phyloP scores from a whole-genome alignment of 2,113 vertebrate genomes.

The Zapornia atra region DNA sequence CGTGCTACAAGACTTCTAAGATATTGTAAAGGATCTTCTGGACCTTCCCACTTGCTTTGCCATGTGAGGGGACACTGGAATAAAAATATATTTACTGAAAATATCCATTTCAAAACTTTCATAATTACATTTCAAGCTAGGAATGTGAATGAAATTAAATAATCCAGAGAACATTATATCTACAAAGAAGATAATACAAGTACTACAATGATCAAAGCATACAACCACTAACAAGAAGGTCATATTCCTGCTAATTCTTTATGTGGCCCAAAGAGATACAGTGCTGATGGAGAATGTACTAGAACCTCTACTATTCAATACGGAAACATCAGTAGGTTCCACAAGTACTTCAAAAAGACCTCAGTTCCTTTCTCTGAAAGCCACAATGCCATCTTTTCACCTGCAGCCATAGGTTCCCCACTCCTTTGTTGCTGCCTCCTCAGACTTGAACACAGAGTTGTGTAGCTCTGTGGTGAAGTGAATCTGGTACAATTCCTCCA shows the following conservation, averaged over 20 bases:
- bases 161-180: neutral
- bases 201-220: neutral
- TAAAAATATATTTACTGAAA: constrained; percentile 10
- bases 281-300: neutral
- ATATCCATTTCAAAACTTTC: neutral
- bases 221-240: neutral
- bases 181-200: neutral
- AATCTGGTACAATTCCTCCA: neutral
- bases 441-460: neutral
- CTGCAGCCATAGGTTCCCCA: neutral
- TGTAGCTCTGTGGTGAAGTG: neutral
- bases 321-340: neutral
- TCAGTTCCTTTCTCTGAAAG: neutral
- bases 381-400: neutral
- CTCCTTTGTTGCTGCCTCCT: neutral
- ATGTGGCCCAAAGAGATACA: neutral
- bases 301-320: neutral
- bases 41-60: constrained; percentile 97
- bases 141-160: neutral
- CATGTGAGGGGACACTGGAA: constrained; percentile 91
- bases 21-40: constrained; percentile 95
- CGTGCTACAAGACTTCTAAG: constrained; percentile 88
- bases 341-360: neutral
- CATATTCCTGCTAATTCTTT: neutral
- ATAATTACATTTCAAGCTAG: neutral